These are phyloP conservation scores for Zygogramma bicolorata DNA, from an alignment of 2,888 invertebrate species.

Conservation along the genomic window DNA sequence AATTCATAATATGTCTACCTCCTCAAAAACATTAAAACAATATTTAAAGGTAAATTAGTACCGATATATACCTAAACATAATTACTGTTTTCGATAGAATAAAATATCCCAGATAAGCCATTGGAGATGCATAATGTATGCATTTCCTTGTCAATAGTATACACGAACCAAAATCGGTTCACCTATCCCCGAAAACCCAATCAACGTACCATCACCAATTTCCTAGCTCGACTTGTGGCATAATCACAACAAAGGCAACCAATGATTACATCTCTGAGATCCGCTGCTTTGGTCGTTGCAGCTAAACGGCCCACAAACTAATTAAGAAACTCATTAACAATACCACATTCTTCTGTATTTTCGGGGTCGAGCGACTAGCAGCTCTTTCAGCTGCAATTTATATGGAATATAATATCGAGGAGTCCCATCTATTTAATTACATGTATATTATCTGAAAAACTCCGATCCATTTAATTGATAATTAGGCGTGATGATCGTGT, in stretches of 20 bases:
- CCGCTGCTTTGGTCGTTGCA: constrained; percentile 57
- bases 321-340: constrained; percentile 63
- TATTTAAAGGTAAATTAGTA: too few relatives aligned
- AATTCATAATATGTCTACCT: too few relatives aligned
- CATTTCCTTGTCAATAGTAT: not conserved
- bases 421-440: constrained; percentile 6
- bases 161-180: not conserved
- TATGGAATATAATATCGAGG: constrained; percentile 4
- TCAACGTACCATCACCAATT: not conserved
- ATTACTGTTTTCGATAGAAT: too few relatives aligned
- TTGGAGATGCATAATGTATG: not conserved
- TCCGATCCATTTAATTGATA: not conserved
- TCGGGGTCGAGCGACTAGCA: not conserved
- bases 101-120: not conserved
- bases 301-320: constrained; percentile 60
- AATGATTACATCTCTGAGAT: constrained; percentile 63
- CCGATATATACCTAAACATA: too few relatives aligned
- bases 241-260: constrained; percentile 65
- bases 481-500: not conserved
- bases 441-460: not conserved
- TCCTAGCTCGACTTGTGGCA: constrained; percentile 57
- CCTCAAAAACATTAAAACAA: too few relatives aligned
- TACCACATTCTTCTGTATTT: constrained; percentile 11
- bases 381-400: constrained; percentile 6
- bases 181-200: not conserved